Base-by-base conservation (phyloP, 2,797 vertebrate species). In the Spinus pinus region DNA sequence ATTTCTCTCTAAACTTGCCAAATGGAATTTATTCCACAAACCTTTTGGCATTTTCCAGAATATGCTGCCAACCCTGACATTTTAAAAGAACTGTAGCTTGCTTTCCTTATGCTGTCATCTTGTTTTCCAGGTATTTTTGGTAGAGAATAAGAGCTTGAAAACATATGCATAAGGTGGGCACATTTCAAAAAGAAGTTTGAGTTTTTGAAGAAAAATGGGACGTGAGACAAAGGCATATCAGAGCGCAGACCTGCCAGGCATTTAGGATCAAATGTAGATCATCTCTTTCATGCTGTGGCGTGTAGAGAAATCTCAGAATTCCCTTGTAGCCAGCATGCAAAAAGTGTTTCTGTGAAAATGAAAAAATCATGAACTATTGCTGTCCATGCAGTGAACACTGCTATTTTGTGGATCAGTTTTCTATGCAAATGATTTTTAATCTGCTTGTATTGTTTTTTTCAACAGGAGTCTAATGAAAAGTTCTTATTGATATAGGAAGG, bases 1-100 rank as follows among this genome's bases (percentile, higher is more conserved):
- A 94, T 96, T 95, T 88, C 87, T 94, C 89, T 96, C 73, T 60
- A n/a, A 86, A 75, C 51, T 86, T 93, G 71, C 82, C 72, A 89
- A 80, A 84, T 77, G 33, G 53, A 91, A 96, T 95, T 96, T 90
- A 91, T 94, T 94, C 80, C 56, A 73, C 58, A 84, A 88, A 57
- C 66, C 56, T 70, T 88, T 79, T 70, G 73, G 80, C 77, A 64
- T 90, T 91, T 97, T 92, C 56, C 46, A 95, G 71, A 85, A 54
- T 39, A 37, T 64, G 39, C n/a, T 82, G 75, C 56, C 86, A 89
- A 56, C 17, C 21, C 23, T 47, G 37, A 35, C 16, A 70, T 86
- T 67, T 80, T 77, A 2, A 20, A 90, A 73, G 31, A 80, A 35
- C n/a, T 80, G 4, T 42, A 77, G 49, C 6, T 57, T 89, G 71